Percentiles rank a stretch among this genome's conserved stretches.
These are phyloP conservation scores for Dolichopus griseipennis DNA, from an alignment of 2,888 invertebrate genomes.

Conservation along the genomic window DNA sequence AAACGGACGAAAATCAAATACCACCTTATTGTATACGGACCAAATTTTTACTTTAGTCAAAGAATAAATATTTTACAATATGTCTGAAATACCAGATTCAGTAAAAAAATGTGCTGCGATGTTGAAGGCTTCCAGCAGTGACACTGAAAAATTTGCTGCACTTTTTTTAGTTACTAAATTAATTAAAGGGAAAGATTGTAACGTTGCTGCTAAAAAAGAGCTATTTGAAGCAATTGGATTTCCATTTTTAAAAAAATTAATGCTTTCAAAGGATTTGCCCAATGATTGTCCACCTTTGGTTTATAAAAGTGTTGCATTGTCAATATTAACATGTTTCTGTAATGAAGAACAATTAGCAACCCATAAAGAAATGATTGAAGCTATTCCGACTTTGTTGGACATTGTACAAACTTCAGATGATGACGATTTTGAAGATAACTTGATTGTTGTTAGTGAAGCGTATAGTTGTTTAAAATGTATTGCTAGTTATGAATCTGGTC, in stretches of 20 bases:
- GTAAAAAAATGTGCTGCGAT: conserved; percentile 78
- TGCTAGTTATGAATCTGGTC: conserved; percentile 68
- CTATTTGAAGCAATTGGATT: conserved; percentile 86
- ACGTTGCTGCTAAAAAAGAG: conserved; percentile 63
- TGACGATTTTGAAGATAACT: conserved; percentile 74
- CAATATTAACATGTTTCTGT: conserved; percentile 79
- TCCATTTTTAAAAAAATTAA: conserved; percentile 70
- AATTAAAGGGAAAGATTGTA: conserved; percentile 74
- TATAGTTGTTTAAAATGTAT: conserved; percentile 75
- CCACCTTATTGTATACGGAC: neutral
- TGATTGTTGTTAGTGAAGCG: conserved; percentile 79
- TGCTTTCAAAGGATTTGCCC: conserved; percentile 66
- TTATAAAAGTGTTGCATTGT: conserved; percentile 84
- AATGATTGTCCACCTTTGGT: conserved; percentile 82
- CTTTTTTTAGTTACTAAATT: conserved; percentile 87
- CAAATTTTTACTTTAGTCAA: neutral
- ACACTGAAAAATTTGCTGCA: conserved; percentile 86
- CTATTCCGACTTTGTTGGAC: conserved; percentile 72
- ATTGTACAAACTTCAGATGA: conserved; percentile 78
- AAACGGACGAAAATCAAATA: neutral
- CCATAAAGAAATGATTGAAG: conserved; percentile 73
- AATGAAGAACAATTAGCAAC: conserved; percentile 69
- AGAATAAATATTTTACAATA: conserved; percentile 21
- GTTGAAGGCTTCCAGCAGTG: conserved; percentile 67
- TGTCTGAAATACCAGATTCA: conserved; percentile 58